Percentiles rank a stretch among this genome's conserved stretches.
Evolutionary conservation across 2,797 vertebrate genomes (phyloP).

Genomic region (Danionella dracula): DNA sequence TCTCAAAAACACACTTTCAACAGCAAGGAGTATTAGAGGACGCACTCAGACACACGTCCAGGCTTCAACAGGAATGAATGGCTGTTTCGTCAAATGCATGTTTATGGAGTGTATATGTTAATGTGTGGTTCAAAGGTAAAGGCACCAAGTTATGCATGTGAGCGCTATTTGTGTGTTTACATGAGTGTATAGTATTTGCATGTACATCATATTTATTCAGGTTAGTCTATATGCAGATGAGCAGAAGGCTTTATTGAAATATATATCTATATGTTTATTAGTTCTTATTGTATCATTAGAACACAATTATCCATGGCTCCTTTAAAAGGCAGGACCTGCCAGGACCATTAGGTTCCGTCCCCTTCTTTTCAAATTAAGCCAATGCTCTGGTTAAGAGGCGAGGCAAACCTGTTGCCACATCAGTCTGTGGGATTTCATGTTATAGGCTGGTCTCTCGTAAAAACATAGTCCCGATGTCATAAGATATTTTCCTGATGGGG

Average conservation of each 20-base stretch:
- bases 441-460: slow-evolving; percentile 98
- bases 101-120: slow-evolving; percentile 1
- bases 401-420: slow-evolving; percentile 5
- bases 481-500: slow-evolving; percentile 92
- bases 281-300: slow-evolving; percentile 37
- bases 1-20: neutral
- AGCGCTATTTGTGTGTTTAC: slow-evolving; percentile 38
- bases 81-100: slow-evolving; percentile 12
- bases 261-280: slow-evolving; percentile 30
- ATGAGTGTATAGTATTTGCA: slow-evolving; percentile 3
- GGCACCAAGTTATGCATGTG: slow-evolving; percentile 52
- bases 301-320: slow-evolving; percentile 32
- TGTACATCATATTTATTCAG: slow-evolving; percentile 9
- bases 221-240: slow-evolving; percentile 17
- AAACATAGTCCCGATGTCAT: slow-evolving; percentile 99
- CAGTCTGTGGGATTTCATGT: slow-evolving; percentile 46
- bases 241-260: slow-evolving; percentile 44
- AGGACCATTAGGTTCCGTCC: neutral
- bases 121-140: slow-evolving; percentile 38
- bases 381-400: slow-evolving; percentile 11
- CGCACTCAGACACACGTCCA: neutral
- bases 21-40: neutral
- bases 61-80: neutral
- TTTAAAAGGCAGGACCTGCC: slow-evolving; percentile 2
- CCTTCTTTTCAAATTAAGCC: neutral